Conservation (phyloP, 2,113 vertebrate species). For the Corapipo altera region DNA sequence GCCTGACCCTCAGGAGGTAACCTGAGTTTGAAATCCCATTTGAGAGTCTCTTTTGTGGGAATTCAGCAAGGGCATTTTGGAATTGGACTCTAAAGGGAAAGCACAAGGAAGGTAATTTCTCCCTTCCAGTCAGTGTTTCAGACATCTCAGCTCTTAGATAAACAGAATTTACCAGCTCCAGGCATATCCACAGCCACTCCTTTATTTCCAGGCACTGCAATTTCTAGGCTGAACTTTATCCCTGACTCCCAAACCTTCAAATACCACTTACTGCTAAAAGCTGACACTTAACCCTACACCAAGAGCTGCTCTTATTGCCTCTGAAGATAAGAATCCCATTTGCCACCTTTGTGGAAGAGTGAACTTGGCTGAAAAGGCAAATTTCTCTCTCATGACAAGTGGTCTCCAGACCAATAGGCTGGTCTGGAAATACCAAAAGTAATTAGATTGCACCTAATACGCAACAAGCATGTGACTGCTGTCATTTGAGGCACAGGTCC, state of each 20-base stretch:
- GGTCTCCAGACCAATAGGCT: neutral
- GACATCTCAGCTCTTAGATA: neutral
- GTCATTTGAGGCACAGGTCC: neutral
- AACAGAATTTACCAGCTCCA: neutral
- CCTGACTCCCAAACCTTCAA: neutral
- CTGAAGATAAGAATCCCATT: neutral
- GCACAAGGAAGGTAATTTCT: neutral
- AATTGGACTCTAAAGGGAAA: neutral
- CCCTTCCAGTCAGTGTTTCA: neutral
- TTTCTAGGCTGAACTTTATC: neutral
- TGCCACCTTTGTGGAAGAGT: neutral
- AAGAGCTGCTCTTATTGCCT: neutral
- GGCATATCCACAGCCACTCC: neutral
- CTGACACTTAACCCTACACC: neutral
- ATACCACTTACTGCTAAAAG: neutral
- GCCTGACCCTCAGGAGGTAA: neutral
- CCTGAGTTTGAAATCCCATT: neutral
- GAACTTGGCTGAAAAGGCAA: neutral
- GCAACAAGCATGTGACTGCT: neutral
- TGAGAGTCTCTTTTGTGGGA: neutral
- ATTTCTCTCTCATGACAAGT: neutral
- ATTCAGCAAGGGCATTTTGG: neutral
- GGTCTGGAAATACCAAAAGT: neutral
- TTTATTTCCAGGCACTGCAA: neutral
- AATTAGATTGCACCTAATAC: neutral